Conservation (phyloP, 1,140 invertebrate species). For the Cataglyphis hispanica region DNA sequence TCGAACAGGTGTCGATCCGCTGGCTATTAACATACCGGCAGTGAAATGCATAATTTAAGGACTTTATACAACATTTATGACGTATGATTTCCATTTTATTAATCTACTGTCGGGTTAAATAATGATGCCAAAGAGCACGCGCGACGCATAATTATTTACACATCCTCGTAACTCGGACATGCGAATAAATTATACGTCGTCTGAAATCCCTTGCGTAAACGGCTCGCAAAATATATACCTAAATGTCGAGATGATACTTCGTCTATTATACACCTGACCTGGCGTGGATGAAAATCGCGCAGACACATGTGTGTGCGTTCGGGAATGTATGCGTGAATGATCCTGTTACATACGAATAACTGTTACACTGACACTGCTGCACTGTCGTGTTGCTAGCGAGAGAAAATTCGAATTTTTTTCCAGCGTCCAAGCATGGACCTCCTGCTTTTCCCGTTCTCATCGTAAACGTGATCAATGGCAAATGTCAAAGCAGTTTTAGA, state of each 20-base stretch:
- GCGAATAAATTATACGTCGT: conserved; percentile 48
- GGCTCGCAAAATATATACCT: conserved; percentile 17
- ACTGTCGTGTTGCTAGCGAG: neutral
- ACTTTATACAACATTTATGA: conserved; percentile 55
- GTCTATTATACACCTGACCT: conserved; percentile 4
- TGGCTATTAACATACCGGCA: conserved; percentile 37
- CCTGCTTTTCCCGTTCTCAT: neutral
- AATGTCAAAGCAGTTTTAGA: conserved; percentile 13
- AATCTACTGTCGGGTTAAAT: conserved; percentile 49
- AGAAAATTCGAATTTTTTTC: conserved; percentile 6
- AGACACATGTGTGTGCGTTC: neutral
- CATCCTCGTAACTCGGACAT: conserved; percentile 12
- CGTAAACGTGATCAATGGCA: neutral
- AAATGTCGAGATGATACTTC: conserved; percentile 23
- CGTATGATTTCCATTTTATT: conserved; percentile 59
- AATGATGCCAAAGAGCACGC: conserved; percentile 53
- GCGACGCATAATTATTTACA: conserved; percentile 52
- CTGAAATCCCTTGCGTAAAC: conserved; percentile 10
- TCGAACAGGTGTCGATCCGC: conserved; percentile 57
- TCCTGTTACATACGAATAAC: neutral
- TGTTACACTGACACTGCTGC: neutral
- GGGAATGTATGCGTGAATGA: neutral
- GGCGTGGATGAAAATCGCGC: neutral
- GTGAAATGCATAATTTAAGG: conserved; percentile 53
- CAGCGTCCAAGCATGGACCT: neutral